phyloP scores from a whole-genome alignment of 2,113 vertebrate genomes.

The Scomber colias region DNA sequence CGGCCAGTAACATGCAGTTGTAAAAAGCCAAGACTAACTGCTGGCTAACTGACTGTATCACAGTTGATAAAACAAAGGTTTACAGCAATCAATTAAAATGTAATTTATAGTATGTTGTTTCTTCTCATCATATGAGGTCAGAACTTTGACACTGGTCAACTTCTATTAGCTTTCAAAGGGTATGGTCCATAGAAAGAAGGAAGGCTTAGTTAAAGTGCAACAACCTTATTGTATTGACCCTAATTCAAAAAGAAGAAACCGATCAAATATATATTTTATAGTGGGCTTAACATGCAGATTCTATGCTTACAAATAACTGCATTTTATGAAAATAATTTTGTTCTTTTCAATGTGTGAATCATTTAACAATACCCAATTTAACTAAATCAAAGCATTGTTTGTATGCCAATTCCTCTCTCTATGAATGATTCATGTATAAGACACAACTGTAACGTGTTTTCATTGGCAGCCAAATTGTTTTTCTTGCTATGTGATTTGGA shows the following conservation, averaged over 20 bases:
- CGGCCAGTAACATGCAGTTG: slow-evolving; percentile 27
- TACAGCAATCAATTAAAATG: slow-evolving; percentile 61
- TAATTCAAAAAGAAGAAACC: background rate
- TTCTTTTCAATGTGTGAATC: background rate
- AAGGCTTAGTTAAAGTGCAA: background rate
- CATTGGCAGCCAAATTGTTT: slow-evolving; percentile 1
- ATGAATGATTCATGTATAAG: slow-evolving; percentile 19
- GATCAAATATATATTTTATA: background rate
- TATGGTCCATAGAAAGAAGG: background rate
- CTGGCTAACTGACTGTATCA: slow-evolving; percentile 56
- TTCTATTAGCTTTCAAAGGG: background rate
- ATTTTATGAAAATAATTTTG: background rate
- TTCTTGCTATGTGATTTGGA: slow-evolving; percentile 10
- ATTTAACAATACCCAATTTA: background rate
- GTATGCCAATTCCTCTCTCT: background rate
- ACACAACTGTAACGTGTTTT: background rate
- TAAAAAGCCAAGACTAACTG: slow-evolving; percentile 56
- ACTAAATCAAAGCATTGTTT: background rate
- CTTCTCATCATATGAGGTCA: slow-evolving; percentile 33
- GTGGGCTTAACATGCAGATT: background rate
- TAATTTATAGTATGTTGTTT: slow-evolving; percentile 53
- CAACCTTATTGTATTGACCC: background rate
- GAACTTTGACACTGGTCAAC: slow-evolving; percentile 27
- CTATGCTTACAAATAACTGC: background rate
- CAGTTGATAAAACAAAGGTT: slow-evolving; percentile 70